Evolutionary conservation across 2,888 invertebrate species (phyloP).

Genomic region (Platycheirus albimanus): DNA sequence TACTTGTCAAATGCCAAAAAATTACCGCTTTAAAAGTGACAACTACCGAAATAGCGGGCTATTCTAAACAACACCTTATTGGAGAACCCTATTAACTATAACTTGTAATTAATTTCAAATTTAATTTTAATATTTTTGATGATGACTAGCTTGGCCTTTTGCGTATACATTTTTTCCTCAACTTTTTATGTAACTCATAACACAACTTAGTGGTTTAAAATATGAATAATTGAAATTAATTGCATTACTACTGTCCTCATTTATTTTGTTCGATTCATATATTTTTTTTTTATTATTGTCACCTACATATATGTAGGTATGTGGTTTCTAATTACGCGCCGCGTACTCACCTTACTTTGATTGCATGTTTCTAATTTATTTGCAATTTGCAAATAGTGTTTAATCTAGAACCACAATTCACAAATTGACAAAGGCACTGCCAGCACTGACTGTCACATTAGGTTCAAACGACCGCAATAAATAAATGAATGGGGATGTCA

Average conservation of each 20-base stretch:
- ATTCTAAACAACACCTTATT: no score
- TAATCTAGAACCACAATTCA: slow-evolving; percentile 53
- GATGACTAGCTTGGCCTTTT: no score
- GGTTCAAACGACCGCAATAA: slow-evolving; percentile 42
- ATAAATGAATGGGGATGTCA: slow-evolving; percentile 26
- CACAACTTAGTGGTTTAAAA: slow-evolving; percentile 35
- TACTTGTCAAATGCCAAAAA: no score
- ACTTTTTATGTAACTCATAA: slow-evolving; percentile 5
- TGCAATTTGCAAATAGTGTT: slow-evolving; percentile 53
- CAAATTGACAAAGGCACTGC: slow-evolving; percentile 58
- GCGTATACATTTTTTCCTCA: no score
- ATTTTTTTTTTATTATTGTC: slow-evolving; percentile 3
- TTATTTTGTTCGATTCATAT: slow-evolving; percentile 7
- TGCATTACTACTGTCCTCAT: slow-evolving; percentile 63
- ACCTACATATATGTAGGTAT: no score
- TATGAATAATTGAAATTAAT: slow-evolving; percentile 62
- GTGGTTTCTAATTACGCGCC: slow-evolving; percentile 61
- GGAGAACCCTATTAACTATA: no score
- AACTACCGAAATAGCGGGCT: no score
- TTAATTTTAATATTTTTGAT: no score
- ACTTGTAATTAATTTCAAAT: no score
- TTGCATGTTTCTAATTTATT: slow-evolving; percentile 38
- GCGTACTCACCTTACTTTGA: slow-evolving; percentile 33
- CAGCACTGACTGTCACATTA: slow-evolving; percentile 66
- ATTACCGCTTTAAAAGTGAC: no score